Base-by-base conservation (phyloP, 2,113 vertebrate species). In the Brachypteracias leptosomus region DNA sequence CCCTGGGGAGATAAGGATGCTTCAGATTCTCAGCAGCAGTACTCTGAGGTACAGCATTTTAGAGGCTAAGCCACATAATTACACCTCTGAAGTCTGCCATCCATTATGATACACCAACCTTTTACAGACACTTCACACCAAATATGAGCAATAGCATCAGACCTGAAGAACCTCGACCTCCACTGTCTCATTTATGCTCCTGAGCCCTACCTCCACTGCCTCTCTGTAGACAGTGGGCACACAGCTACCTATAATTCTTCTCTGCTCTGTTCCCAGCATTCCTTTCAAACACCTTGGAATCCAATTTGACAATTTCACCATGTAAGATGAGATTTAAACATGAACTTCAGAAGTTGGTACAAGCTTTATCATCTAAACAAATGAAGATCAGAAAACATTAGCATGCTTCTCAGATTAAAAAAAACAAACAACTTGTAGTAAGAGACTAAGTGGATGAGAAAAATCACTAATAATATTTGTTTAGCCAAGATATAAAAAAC, bases 1-100 rank as follows among this genome's bases (percentile, higher is more conserved):
- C 95, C 98, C 98, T 98, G 87, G 44, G 70, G 76, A 93, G 71
- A 98, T 70, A 85, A 76, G 49, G 81, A 59, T 47, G 49, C 54
- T 77, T 91, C 85, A 83, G 71, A 80, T 90, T 94, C 63, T 35
- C 77, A 92, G 84, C 24, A 91, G 62, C 81, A 86, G 26, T 16
- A 58, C 74, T 63, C 26, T 2, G 8, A 38, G 55, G 28, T 0
- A 31, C n/a, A 35, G 61, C 13, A 21, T 47, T 68, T 65, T 9
- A 3, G 71, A 85, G 38, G 44, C 36, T 19, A 51, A 49, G 11
- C 13, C 52, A 54, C 4, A 1, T 6, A 42, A 52, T 20, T 36
- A 72, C 72, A 20, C 11, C 65, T 86, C 44, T 72, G 47, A 75
- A 84, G n/a, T 47, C 21, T 25, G 6, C 29, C 17, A 10, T 13